A percentile compares a stretch with the other conserved stretches of the same genome.
phyloP scores from a whole-genome alignment of 2,888 invertebrate species.

The Cephus pygmeus region DNA sequence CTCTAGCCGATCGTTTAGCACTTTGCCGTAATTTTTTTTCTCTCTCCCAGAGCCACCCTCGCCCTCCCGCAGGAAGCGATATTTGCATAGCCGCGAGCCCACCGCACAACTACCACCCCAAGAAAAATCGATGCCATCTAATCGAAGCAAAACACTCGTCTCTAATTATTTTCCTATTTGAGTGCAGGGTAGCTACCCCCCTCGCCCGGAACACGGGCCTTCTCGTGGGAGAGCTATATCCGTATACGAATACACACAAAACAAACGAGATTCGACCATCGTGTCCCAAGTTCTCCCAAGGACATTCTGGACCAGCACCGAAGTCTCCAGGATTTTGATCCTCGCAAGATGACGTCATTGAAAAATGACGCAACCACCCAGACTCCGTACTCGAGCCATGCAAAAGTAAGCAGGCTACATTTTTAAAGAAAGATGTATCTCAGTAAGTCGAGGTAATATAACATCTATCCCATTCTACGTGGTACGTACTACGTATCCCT shows the following conservation, averaged over 20 bases:
- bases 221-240: background rate
- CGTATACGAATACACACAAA: background rate
- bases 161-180: slow-evolving; percentile 48
- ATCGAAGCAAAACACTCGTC: slow-evolving; percentile 59
- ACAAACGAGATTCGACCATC: too few species aligned
- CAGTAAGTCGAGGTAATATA: background rate
- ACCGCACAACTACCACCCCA: slow-evolving; percentile 21
- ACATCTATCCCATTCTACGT: background rate
- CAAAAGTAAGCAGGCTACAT: background rate
- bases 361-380: too few species aligned
- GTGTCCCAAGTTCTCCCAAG: too few species aligned
- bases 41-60: slow-evolving; percentile 28
- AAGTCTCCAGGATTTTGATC: too few species aligned
- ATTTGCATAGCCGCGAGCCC: slow-evolving; percentile 60
- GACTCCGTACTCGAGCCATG: background rate
- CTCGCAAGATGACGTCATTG: too few species aligned
- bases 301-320: too few species aligned
- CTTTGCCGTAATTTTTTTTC: slow-evolving; percentile 63
- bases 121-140: slow-evolving; percentile 54
- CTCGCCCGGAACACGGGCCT: background rate
- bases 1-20: slow-evolving; percentile 62
- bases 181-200: background rate
- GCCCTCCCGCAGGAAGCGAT: slow-evolving; percentile 29
- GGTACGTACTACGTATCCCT: background rate
- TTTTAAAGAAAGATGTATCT: background rate